Base-by-base conservation (phyloP, 1,140 invertebrate genomes). In the Drosophila subpulchrella region DNA sequence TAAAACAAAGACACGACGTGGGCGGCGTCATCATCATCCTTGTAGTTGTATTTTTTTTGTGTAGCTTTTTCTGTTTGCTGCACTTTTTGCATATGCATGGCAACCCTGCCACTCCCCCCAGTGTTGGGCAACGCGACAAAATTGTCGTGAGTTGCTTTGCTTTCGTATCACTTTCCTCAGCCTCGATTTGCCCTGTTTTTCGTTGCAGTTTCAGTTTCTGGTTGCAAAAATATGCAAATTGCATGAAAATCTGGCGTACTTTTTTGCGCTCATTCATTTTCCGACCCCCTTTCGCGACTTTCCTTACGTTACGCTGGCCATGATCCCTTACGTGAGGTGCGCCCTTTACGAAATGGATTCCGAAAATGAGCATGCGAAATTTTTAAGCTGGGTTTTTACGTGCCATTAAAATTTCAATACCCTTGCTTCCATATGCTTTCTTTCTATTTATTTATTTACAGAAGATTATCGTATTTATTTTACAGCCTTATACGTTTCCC, bases 1-100 rank as follows among this genome's bases (percentile, higher is more conserved):
- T 88, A 77, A 83, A 88, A 88, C 79, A 86, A 86, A 88, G 84
- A 77, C 79, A 82, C 55, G 46, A 42, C 42, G 83, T 76, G 66
- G 82, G 75, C 70, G 82, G 46, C 61, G 50, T 47, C 57, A 58
- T 63, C 67, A 58, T 63, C 62, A 62, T 62, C 34, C 47, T 73
- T 39, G 36, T 48, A 36, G 24, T 73, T 46, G 42, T 38, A 32
- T 2, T 15, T 62, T 13, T 15, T 42, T 20, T 17, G 34, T 41
- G 15, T 59, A 38, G 30, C 41, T 15, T 54, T 44, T 39, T 34
- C 30, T 47, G 6, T 11, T 11, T 39, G 54, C 55, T 72, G 53
- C 51, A 66, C 56, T 75, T 57, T 68, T 79, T 79, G 77, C 77
- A 79, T 80, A 79, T 74, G 39, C 62, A 70, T 59, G 61, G 11